Base-by-base conservation (phyloP, 1,140 invertebrate genomes). In the Procambarus virginalis region DNA sequence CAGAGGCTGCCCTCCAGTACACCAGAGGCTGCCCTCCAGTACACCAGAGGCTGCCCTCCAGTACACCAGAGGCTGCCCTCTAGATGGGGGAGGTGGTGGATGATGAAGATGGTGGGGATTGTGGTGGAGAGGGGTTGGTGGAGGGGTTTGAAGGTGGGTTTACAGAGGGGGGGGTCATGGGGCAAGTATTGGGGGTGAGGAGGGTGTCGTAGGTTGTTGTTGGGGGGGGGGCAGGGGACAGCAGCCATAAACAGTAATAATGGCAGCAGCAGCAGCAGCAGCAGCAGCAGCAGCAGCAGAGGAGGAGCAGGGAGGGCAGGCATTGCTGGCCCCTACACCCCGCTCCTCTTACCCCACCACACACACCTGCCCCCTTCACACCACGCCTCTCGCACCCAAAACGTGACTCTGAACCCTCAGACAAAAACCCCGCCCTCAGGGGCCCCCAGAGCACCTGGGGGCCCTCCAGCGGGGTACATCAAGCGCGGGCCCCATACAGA, bases 221-320 rank as follows among this genome's bases (percentile, higher is more conserved):
- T n/a, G 51, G 51, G 51, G 2, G 51, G 4, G 51, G 51, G 4
- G 60, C 60, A 64, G 46, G 60, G 86, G 34, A 2, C 17, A 46
- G 51, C 10, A 88, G 86, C 17, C 22, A 58, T 20, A 80, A 70
- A 82, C 49, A 75, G n/a, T 22, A 58, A 45, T 75, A 85, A 77
- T 76, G 73, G 77, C 70, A 55, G 49, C n/a, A 73, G 68, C 8
- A 55, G 51, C n/a, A n/a, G n/a, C n/a, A n/a, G n/a, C n/a, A n/a
- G n/a, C n/a, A n/a, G n/a, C n/a, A n/a, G n/a, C n/a, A n/a, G n/a
- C n/a, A n/a, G n/a, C n/a, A n/a, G n/a, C n/a, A n/a, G 51, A 55
- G 4, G 3, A 1, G 51, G 51, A 9, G 51, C n/a, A n/a, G 51
- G 6, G 51, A 12, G 34, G 34, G 34, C 34, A 34, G 46, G n/a